Percentiles rank a stretch among this genome's conserved stretches.
Conservation (phyloP, 1,140 invertebrate species). For the Drosophila varians region DNA sequence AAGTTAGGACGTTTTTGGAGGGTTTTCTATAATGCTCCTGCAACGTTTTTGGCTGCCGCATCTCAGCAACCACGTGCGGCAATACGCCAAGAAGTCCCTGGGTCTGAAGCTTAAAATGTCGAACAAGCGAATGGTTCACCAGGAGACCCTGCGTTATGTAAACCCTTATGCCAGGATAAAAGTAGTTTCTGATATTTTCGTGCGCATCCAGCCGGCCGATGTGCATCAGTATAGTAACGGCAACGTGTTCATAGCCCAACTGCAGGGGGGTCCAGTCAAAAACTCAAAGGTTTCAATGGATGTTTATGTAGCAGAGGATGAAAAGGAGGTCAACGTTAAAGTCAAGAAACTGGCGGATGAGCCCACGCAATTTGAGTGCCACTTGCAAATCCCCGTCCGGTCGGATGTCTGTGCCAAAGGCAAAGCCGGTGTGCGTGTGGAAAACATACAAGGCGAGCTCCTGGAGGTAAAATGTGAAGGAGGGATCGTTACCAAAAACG, state of each 20-base stretch:
- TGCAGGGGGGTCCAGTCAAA: slow-evolving; percentile 44
- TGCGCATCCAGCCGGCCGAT: slow-evolving; percentile 60
- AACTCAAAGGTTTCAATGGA: slow-evolving; percentile 58
- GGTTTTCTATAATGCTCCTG: slow-evolving; percentile 50
- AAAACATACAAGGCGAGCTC: slow-evolving; percentile 57
- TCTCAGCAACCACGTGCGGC: slow-evolving; percentile 25
- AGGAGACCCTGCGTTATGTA: slow-evolving; percentile 71
- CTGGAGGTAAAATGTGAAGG: slow-evolving; percentile 49
- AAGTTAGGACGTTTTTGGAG: background rate
- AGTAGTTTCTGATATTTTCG: slow-evolving; percentile 54
- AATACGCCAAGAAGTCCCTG: slow-evolving; percentile 54
- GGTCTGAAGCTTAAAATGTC: slow-evolving; percentile 1
- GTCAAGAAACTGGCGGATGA: slow-evolving; percentile 41
- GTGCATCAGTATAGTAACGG: slow-evolving; percentile 66
- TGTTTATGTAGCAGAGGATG: slow-evolving; percentile 50
- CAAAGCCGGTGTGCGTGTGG: slow-evolving; percentile 44
- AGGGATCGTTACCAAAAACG: slow-evolving; percentile 63
- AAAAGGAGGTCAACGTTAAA: slow-evolving; percentile 58
- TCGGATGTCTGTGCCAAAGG: slow-evolving; percentile 50
- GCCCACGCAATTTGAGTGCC: slow-evolving; percentile 44
- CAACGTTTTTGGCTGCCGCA: slow-evolving; percentile 36
- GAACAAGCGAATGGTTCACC: slow-evolving; percentile 56
- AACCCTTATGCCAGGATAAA: slow-evolving; percentile 71
- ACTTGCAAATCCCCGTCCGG: slow-evolving; percentile 64
- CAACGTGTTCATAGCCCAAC: slow-evolving; percentile 64